These are phyloP conservation scores for Proisotoma minuta DNA, from an alignment of 2,888 invertebrate genomes.

Conservation along the genomic window DNA sequence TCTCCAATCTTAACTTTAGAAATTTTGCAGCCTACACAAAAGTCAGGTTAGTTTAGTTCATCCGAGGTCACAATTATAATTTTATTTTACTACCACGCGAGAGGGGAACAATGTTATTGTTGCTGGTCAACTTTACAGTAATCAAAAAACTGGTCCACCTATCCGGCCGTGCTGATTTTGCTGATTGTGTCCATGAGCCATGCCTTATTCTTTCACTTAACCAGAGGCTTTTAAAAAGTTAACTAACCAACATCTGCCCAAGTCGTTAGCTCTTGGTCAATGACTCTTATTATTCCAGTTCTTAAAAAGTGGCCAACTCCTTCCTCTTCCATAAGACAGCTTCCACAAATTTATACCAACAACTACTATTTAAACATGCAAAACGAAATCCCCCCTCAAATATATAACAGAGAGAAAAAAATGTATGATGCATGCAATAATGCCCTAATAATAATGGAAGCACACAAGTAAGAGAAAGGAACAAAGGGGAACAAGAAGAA, in stretches of 20 bases:
- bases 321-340: no score
- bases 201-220: neutral
- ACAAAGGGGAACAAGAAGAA: no score
- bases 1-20: no score
- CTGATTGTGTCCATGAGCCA: slow-evolving; percentile 10
- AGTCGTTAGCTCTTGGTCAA: slow-evolving; percentile 9
- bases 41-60: neutral
- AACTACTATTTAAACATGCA: no score
- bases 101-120: slow-evolving; percentile 1
- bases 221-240: neutral
- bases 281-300: slow-evolving; percentile 16
- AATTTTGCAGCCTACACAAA: neutral
- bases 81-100: neutral
- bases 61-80: neutral
- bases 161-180: slow-evolving; percentile 7
- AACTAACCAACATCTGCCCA: neutral
- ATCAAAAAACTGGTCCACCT: slow-evolving; percentile 11
- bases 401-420: no score
- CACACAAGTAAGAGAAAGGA: neutral
- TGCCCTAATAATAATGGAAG: no score
- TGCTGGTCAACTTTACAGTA: neutral
- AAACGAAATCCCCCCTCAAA: no score
- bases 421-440: neutral
- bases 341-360: no score
- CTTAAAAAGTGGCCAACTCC: neutral